These are phyloP conservation scores for Ctenopoma kingsleyae DNA, from an alignment of 2,797 vertebrate genomes.

Conservation along the genomic window DNA sequence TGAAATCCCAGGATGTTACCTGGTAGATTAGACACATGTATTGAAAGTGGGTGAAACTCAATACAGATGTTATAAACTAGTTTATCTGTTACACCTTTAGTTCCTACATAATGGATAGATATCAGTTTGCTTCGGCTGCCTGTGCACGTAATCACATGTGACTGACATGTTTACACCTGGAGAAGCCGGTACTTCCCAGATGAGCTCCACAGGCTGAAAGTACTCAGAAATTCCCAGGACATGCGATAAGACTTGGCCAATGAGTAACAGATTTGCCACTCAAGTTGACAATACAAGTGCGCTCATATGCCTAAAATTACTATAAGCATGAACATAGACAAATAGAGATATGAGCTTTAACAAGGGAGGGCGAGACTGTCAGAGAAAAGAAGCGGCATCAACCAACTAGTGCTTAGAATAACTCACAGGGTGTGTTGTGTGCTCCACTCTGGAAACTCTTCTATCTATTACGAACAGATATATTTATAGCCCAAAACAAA, in stretches of 20 bases:
- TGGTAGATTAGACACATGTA: not conserved
- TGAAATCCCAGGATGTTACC: conserved; percentile 55
- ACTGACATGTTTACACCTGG: conserved; percentile 61
- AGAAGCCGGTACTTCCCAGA: conserved; percentile 60
- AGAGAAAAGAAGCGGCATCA: conserved; percentile 36
- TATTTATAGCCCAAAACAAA: conserved; percentile 70
- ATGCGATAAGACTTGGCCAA: conserved; percentile 68
- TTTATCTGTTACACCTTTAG: conserved; percentile 39
- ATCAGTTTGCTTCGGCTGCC: conserved; percentile 34
- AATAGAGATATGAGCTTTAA: conserved; percentile 30
- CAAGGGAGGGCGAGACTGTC: conserved; percentile 13
- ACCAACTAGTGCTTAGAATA: conserved; percentile 48
- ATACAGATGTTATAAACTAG: conserved; percentile 41
- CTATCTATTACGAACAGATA: conserved; percentile 51
- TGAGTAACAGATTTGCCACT: conserved; percentile 71
- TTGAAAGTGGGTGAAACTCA: conserved; percentile 38
- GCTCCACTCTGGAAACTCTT: conserved; percentile 46
- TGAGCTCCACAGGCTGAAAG: conserved; percentile 51
- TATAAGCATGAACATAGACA: conserved; percentile 8
- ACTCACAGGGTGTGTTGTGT: conserved; percentile 58
- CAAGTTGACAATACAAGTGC: conserved; percentile 17
- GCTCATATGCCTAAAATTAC: conserved; percentile 13
- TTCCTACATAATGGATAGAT: conserved; percentile 30
- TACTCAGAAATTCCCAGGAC: conserved; percentile 54
- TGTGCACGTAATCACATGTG: conserved; percentile 36